A percentile compares a stretch with the other conserved stretches of the same genome.
Evolutionary conservation across 2,797 vertebrate species (phyloP).

Genomic region (Falco cherrug): DNA sequence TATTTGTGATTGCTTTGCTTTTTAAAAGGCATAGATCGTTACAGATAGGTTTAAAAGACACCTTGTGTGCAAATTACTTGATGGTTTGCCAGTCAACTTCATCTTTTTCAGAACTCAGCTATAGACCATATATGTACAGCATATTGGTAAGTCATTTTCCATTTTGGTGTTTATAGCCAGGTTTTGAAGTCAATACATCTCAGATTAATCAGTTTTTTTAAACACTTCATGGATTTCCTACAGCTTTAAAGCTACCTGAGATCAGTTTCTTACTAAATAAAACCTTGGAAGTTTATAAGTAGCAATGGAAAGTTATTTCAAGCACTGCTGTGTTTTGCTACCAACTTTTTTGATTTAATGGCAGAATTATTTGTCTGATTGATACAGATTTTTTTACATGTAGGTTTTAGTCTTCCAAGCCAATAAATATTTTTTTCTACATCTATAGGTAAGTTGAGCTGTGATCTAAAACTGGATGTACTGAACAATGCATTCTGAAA

Average conservation of each 20-base stretch:
- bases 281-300: neutral
- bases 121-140: neutral
- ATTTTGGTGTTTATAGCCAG: neutral
- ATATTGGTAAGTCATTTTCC: neutral
- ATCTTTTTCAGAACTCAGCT: neutral
- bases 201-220: slow-evolving; percentile 8
- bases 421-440: neutral
- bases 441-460: neutral
- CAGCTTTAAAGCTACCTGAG: neutral
- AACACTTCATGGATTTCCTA: neutral
- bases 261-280: neutral
- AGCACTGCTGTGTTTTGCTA: neutral
- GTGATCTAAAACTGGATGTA: neutral
- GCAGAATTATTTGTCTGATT: neutral
- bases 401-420: neutral
- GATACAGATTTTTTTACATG: neutral
- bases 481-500: neutral
- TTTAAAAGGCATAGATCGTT: neutral
- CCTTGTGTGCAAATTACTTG: neutral
- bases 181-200: neutral
- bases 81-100: neutral
- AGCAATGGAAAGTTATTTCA: neutral
- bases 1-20: neutral
- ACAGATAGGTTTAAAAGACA: neutral
- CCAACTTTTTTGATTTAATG: neutral